Evolutionary conservation across 30 jellyfish, hydroid and myxozoan genomes (phyloP).

Genomic region (Chrysaora quinquecirrha): DNA sequence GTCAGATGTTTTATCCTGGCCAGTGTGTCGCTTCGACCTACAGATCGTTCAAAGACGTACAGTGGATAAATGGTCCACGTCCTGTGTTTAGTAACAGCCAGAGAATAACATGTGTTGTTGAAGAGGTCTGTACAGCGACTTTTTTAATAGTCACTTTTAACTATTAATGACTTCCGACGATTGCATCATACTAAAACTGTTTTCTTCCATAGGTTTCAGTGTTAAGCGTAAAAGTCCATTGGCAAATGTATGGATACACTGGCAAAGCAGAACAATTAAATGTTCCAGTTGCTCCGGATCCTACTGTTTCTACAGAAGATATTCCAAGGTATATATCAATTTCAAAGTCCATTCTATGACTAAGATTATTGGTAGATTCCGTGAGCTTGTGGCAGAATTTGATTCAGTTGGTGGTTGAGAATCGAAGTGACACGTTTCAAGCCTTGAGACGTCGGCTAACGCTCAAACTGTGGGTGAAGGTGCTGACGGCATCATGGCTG

Average conservation of each 20-base stretch:
- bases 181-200: not conserved
- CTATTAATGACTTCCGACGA: not conserved
- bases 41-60: slow-evolving; percentile 82
- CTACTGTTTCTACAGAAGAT: slow-evolving; percentile 23
- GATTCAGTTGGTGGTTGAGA: too few relatives aligned
- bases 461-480: too few relatives aligned
- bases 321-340: not conserved
- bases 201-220: slow-evolving; percentile 37
- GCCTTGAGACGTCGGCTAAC: too few relatives aligned
- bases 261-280: slow-evolving; percentile 27
- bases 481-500: too few relatives aligned
- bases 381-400: too few relatives aligned
- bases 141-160: not conserved
- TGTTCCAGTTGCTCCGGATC: slow-evolving; percentile 22
- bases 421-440: too few relatives aligned
- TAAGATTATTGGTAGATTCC: too few relatives aligned
- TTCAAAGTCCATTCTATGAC: too few relatives aligned
- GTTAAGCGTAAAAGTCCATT: slow-evolving; percentile 53
- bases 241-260: slow-evolving; percentile 81
- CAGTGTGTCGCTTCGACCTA: slow-evolving; percentile 82
- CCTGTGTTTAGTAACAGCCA: slow-evolving; percentile 75
- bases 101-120: slow-evolving; percentile 82
- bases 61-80: slow-evolving; percentile 87
- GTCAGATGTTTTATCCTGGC: slow-evolving; percentile 85
- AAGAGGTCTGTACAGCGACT: slow-evolving; percentile 57